phyloP scores from a whole-genome alignment of 2,113 vertebrate species.

The Nycticorax nycticorax region DNA sequence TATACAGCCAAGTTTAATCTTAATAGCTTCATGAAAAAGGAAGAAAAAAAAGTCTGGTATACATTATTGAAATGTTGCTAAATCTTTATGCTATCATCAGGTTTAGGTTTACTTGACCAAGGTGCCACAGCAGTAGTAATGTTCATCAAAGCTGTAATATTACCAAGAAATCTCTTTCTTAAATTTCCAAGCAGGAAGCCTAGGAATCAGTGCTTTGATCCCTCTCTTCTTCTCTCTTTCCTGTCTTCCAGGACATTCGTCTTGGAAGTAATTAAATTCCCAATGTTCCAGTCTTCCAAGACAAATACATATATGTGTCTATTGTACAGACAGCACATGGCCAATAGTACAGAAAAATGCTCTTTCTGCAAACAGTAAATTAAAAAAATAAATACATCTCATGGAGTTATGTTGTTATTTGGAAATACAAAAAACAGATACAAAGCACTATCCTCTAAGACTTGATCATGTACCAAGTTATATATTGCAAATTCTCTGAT shows the following conservation, averaged over 20 bases:
- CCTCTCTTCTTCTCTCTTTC: not conserved
- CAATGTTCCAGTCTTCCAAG: not conserved
- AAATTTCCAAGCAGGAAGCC: not conserved
- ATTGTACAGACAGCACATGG: not conserved
- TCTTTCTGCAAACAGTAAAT: not conserved
- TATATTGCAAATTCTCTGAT: not conserved
- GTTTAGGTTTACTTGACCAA: not conserved
- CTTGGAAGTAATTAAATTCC: not conserved
- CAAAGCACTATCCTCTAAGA: not conserved
- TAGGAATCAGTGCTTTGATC: not conserved
- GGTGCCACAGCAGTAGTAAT: not conserved
- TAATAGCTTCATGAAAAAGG: not conserved
- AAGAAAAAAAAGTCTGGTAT: no score
- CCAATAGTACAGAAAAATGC: not conserved
- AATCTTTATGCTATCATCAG: not conserved
- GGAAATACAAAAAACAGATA: not conserved
- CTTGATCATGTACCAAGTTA: not conserved
- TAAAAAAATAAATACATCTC: not conserved
- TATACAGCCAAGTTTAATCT: not conserved
- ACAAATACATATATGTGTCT: not conserved
- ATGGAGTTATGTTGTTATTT: not conserved
- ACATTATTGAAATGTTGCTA: not conserved
- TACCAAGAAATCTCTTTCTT: not conserved
- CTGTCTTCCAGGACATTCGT: not conserved
- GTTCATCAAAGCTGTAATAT: not conserved